These are phyloP conservation scores for Temnothorax rugatulus DNA, from an alignment of 2,888 invertebrate species.

Conservation along the genomic window DNA sequence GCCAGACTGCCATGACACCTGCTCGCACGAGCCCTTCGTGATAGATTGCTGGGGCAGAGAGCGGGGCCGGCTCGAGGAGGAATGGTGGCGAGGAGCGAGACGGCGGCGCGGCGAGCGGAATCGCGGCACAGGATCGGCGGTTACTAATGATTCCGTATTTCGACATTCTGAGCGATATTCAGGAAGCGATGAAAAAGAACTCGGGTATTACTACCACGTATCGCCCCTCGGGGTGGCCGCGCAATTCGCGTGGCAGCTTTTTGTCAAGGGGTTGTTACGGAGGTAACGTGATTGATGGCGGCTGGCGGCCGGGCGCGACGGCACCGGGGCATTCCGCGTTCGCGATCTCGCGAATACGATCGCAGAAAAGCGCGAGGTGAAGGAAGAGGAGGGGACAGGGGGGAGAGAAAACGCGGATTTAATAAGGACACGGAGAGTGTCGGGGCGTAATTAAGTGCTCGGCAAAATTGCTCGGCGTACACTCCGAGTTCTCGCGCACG, in stretches of 20 bases:
- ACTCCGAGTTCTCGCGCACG: background rate
- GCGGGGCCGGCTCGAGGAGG: constrained; percentile 25
- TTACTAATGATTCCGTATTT: constrained; percentile 84
- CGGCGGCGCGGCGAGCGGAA: constrained; percentile 57
- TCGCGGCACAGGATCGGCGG: constrained; percentile 71
- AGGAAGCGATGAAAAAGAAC: constrained; percentile 77
- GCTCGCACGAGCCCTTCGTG: constrained; percentile 84
- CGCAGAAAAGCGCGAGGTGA: constrained; percentile 1
- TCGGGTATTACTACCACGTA: constrained; percentile 70
- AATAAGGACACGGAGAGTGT: constrained; percentile 66
- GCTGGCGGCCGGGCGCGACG: constrained; percentile 63
- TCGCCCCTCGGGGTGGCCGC: constrained; percentile 73
- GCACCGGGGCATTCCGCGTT: constrained; percentile 63
- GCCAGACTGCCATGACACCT: constrained; percentile 84
- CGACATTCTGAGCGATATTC: constrained; percentile 79
- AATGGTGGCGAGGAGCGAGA: constrained; percentile 53
- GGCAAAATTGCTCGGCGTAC: constrained; percentile 26
- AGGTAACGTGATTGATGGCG: constrained; percentile 79
- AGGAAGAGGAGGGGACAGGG: background rate
- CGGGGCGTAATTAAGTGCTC: constrained; percentile 41
- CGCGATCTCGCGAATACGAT: constrained; percentile 35
- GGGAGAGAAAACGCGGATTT: constrained; percentile 67
- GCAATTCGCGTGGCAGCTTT: constrained; percentile 79
- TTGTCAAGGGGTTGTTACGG: constrained; percentile 80
- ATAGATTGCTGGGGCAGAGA: constrained; percentile 81